Percentiles rank a stretch among this genome's conserved stretches.
phyloP scores from a whole-genome alignment of 2,888 invertebrate species.

The Tiliacea aurago region DNA sequence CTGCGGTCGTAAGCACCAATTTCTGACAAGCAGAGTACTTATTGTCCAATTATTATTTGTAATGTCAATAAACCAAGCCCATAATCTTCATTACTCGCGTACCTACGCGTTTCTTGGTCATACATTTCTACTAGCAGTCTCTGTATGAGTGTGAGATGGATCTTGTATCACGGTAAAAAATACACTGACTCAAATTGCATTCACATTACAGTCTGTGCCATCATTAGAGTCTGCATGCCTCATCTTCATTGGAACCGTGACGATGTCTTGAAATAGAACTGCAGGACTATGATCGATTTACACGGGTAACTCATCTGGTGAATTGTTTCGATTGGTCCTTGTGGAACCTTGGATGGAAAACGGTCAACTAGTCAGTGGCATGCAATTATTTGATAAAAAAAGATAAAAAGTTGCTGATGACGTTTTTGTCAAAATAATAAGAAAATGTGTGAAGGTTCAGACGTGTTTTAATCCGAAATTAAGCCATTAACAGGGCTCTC shows the following conservation, averaged over 20 bases:
- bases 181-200: constrained; percentile 26
- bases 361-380: not conserved
- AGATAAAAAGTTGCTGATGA: not conserved
- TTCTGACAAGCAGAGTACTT: not conserved
- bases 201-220: constrained; percentile 3
- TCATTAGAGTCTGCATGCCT: constrained; percentile 35
- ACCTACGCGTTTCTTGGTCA: not conserved
- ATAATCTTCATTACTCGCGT: not conserved
- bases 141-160: not conserved
- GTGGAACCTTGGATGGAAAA: not conserved
- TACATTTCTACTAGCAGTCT: constrained; percentile 1
- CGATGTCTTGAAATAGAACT: constrained; percentile 17
- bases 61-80: not conserved
- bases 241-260: constrained; percentile 22
- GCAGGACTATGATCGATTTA: constrained; percentile 13
- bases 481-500: constrained; percentile 22
- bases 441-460: not conserved
- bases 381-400: constrained; percentile 13
- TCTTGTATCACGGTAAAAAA: constrained; percentile 25
- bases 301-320: not conserved
- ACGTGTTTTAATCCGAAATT: constrained; percentile 30
- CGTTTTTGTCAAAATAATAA: not conserved
- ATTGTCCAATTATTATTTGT: constrained; percentile 15
- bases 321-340: constrained; percentile 11
- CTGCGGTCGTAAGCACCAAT: not conserved